phyloP scores from a whole-genome alignment of 1,140 invertebrate genomes.

The Phthorimaea operculella region DNA sequence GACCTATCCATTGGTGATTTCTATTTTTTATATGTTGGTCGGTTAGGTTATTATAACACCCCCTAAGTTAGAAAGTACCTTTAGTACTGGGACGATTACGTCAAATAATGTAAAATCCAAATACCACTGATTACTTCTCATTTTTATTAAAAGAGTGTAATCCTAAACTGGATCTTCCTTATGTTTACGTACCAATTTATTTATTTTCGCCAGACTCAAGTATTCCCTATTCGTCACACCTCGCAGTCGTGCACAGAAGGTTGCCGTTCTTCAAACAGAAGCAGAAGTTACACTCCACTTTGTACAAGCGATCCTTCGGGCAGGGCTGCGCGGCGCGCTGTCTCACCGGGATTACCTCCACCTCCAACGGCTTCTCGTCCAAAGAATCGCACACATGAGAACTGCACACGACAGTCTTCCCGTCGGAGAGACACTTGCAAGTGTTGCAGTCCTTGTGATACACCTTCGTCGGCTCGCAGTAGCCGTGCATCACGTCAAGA shows the following conservation, averaged over 20 bases:
- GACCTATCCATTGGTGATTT: no score
- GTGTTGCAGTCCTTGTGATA: constrained; percentile 42
- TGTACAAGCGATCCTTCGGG: constrained; percentile 34
- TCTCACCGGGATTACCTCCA: constrained; percentile 36
- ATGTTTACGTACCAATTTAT: no score
- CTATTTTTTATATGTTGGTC: no score
- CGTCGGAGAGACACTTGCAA: constrained; percentile 36
- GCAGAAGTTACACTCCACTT: constrained; percentile 46
- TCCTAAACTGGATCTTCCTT: no score
- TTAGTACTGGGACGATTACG: no score
- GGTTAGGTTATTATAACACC: no score
- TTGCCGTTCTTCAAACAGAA: constrained; percentile 44
- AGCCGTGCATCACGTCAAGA: constrained; percentile 26
- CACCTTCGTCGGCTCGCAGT: constrained; percentile 36
- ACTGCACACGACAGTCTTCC: constrained; percentile 35
- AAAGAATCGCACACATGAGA: constrained; percentile 23
- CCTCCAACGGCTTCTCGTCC: constrained; percentile 13
- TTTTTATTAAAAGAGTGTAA: no score
- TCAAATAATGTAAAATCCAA: no score
- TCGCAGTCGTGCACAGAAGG: constrained; percentile 37
- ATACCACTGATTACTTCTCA: no score
- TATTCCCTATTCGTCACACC: constrained; percentile 23
- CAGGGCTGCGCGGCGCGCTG: constrained; percentile 19
- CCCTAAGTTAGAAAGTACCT: no score
- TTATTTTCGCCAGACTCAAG: no score